Evolutionary conservation across 2,797 vertebrate genomes (phyloP).

Genomic region (Neomorphus geoffroyi): DNA sequence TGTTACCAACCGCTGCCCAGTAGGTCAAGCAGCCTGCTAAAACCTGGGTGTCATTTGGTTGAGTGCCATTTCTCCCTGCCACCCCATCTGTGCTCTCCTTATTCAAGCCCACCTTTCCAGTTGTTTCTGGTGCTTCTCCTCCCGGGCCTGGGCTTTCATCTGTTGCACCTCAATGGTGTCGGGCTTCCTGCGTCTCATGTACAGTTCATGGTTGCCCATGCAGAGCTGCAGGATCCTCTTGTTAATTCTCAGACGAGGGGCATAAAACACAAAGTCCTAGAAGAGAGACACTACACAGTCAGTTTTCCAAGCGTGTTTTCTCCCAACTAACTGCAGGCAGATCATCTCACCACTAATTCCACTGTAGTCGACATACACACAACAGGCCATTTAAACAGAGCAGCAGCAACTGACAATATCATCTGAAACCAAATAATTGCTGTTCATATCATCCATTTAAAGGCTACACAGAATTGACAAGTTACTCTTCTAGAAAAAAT

Average conservation of each 20-base stretch:
- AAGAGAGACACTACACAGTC: neutral
- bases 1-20: rapidly evolving
- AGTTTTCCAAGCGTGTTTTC: neutral
- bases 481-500: neutral
- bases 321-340: neutral
- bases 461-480: neutral
- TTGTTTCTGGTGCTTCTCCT: slow-evolving; percentile 92
- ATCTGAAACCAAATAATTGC: neutral
- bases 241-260: slow-evolving; percentile 93
- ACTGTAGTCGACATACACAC: neutral
- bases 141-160: slow-evolving; percentile 86
- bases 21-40: neutral
- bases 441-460: neutral
- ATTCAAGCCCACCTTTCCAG: slow-evolving; percentile 83
- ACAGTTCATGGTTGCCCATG: slow-evolving; percentile 97
- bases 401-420: neutral
- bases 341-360: neutral
- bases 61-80: neutral
- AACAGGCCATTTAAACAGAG: neutral
- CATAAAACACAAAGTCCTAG: slow-evolving; percentile 95
- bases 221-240: slow-evolving; percentile 96
- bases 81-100: neutral
- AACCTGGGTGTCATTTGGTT: neutral
- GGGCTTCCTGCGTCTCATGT: slow-evolving; percentile 92
- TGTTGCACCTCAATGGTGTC: slow-evolving; percentile 89